phyloP scores from a whole-genome alignment of 2,888 invertebrate species.

The Spodoptera picta region DNA sequence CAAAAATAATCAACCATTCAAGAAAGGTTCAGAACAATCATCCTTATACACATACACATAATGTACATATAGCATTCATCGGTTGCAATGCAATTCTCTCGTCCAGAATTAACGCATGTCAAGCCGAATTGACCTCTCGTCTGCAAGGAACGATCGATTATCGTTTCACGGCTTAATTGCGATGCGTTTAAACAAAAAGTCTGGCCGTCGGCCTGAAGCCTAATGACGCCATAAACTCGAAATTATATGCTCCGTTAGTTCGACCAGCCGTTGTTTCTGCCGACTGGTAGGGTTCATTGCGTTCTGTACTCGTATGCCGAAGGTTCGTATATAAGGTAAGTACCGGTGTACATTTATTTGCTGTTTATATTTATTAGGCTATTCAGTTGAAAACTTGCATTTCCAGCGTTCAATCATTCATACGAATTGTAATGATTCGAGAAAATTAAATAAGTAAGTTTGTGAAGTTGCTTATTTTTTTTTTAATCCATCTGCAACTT shows the following conservation, averaged over 20 bases:
- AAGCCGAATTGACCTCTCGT: slow-evolving; percentile 60
- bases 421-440: no score
- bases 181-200: slow-evolving; percentile 77
- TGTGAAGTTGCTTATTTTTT: no score
- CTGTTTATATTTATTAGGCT: background rate
- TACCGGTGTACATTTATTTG: slow-evolving; percentile 6
- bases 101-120: slow-evolving; percentile 53
- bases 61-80: slow-evolving; percentile 8
- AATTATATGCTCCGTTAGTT: slow-evolving; percentile 82
- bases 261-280: slow-evolving; percentile 72
- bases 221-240: slow-evolving; percentile 84
- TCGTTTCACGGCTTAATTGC: slow-evolving; percentile 83
- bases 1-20: no score
- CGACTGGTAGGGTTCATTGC: slow-evolving; percentile 61
- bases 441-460: no score
- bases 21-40: background rate
- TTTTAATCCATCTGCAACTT: no score
- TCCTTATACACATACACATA: slow-evolving; percentile 1
- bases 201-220: slow-evolving; percentile 71
- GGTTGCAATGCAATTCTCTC: slow-evolving; percentile 46
- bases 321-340: slow-evolving; percentile 22
- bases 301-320: slow-evolving; percentile 47
- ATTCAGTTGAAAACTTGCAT: no score
- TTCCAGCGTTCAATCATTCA: no score
- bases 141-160: slow-evolving; percentile 80